These are phyloP conservation scores for Hyles euphorbiae DNA, from an alignment of 1,140 invertebrate species.

Conservation along the genomic window DNA sequence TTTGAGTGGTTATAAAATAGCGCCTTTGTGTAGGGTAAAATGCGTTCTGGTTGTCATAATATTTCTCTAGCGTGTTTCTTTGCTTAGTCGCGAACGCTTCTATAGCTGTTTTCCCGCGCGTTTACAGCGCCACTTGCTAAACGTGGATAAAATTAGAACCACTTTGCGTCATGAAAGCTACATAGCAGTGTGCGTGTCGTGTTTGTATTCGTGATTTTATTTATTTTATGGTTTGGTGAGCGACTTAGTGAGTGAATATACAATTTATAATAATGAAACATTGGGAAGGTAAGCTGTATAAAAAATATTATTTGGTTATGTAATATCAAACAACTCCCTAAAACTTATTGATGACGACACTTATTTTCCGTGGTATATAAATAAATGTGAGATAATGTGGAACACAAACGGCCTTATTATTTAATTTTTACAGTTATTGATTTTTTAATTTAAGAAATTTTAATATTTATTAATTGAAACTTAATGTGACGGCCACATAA, in stretches of 20 bases:
- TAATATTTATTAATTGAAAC: neutral
- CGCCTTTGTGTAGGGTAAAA: too few relatives aligned
- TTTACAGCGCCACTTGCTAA: slow-evolving; percentile 20
- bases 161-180: slow-evolving; percentile 38
- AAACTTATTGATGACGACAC: slow-evolving; percentile 23
- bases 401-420: neutral
- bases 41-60: too few relatives aligned
- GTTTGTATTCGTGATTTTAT: slow-evolving; percentile 47
- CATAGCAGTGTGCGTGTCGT: slow-evolving; percentile 34
- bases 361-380: neutral
- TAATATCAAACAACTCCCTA: slow-evolving; percentile 35
- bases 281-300: slow-evolving; percentile 46
- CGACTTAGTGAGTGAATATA: slow-evolving; percentile 22
- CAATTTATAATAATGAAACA: slow-evolving; percentile 18
- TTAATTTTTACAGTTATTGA: neutral
- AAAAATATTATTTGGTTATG: slow-evolving; percentile 39
- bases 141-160: slow-evolving; percentile 33
- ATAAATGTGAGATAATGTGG: too few relatives aligned
- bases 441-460: too few relatives aligned
- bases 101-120: slow-evolving; percentile 35
- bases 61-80: too few relatives aligned
- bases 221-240: slow-evolving; percentile 28
- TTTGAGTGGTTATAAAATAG: too few relatives aligned
- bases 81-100: slow-evolving; percentile 19
- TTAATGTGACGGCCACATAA: slow-evolving; percentile 9